phyloP scores from a whole-genome alignment of 1,140 invertebrate genomes.

The Pentalonia nigronervosa region DNA sequence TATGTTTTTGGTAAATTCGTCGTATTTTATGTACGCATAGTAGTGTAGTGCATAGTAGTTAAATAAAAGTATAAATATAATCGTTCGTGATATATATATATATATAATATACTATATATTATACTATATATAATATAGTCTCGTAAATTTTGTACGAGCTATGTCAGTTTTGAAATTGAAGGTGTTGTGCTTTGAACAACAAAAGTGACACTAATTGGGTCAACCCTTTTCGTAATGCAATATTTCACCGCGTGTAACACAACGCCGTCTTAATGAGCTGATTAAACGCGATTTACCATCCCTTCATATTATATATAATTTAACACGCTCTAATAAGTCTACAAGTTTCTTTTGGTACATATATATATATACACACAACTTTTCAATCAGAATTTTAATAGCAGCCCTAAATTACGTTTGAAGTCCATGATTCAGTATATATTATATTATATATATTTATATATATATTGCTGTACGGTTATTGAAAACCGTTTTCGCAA shows the following conservation, averaged over 20 bases:
- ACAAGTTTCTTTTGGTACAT: neutral
- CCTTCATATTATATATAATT: neutral
- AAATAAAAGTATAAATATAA: neutral
- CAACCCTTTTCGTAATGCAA: constrained; percentile 53
- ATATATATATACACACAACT: neutral
- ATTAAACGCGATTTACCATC: constrained; percentile 37
- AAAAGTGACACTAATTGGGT: constrained; percentile 51
- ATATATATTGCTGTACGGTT: neutral
- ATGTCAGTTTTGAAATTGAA: constrained; percentile 1
- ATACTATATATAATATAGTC: too few species aligned
- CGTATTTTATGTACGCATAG: neutral
- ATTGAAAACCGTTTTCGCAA: neutral
- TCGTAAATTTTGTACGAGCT: neutral
- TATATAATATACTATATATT: too few species aligned
- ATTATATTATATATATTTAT: neutral
- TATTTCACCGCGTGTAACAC: constrained; percentile 49
- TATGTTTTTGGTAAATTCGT: neutral
- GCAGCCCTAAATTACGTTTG: neutral
- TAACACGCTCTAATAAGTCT: constrained; percentile 18
- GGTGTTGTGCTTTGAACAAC: constrained; percentile 34
- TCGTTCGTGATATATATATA: neutral
- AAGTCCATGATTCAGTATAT: neutral
- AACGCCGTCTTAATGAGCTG: constrained; percentile 57
- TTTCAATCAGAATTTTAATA: constrained; percentile 21
- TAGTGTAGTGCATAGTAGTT: neutral